Evolutionary conservation across 30 jellyfish, hydroid and myxozoan genomes (phyloP), one percentile per base, ranked within the genome.

Genomic region (Chrysaora quinquecirrha): DNA sequence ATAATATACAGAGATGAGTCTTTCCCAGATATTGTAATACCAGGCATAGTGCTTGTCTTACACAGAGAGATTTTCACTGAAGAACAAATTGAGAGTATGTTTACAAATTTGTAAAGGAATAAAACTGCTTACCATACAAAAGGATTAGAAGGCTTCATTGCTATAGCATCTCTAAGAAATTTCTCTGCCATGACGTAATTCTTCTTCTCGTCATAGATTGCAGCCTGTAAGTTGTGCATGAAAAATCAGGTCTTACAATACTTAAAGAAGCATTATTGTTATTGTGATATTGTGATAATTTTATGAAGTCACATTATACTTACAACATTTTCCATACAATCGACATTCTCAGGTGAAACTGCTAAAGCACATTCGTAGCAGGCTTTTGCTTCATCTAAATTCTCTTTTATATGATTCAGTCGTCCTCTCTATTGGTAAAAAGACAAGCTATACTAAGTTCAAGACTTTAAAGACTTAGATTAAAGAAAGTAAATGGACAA

Each of bases 301-400:
- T 58, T 58, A 58, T 25, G 33, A 21, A 58, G 11, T 58, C 33
- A 3, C 32, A 21, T 3, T n/a, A 21, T 58, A 69, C 98, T 68
- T 48, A 93, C 98, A 64, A 93, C 61, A 16, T 95, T 68, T 47
- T 93, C 97, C 87, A 77, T 63, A 10, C 92, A 73, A 25, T 83
- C 94, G 22, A 31, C 48, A 62, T 93, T 93, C n/a, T 56, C 64
- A 0, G 98, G 98, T 0, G 84, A 38, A 6, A 93, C 94, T 0
- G 98, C 95, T 23, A 93, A 63, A 6, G 96, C 97, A 75, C 98
- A 87, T 71, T 93, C 98, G 60, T 88, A 87, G 68, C 97, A 82
- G 10, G 95, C 97, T 72, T 80, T 83, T 16, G 98, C 96, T 68
- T 93, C 97, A 14, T 23, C 75, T 29, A 61, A 1, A 66, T 87